Conservation (phyloP, 2,888 invertebrate genomes). For the Palloptera scutellata region DNA sequence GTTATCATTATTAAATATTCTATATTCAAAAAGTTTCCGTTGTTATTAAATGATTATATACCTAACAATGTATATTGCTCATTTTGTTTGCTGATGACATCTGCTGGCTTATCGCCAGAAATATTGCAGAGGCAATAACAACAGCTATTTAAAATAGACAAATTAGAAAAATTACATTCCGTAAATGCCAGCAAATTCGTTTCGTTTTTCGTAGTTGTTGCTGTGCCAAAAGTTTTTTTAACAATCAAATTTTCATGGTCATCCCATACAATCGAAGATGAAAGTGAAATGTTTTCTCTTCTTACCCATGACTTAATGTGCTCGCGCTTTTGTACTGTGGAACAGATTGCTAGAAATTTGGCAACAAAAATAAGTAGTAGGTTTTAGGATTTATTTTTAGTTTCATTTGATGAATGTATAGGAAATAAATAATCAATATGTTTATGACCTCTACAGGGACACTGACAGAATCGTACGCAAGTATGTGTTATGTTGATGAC, state of each 20-base stretch:
- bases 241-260: background rate
- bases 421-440: too few relatives aligned
- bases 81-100: background rate
- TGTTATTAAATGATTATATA: background rate
- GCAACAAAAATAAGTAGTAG: too few relatives aligned
- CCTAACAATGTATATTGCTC: background rate
- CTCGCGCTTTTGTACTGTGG: too few relatives aligned
- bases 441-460: too few relatives aligned
- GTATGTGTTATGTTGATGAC: too few relatives aligned
- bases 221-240: conserved; percentile 9
- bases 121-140: background rate
- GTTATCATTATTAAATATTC: background rate
- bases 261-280: background rate
- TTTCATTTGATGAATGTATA: too few relatives aligned
- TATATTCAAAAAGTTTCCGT: too few relatives aligned
- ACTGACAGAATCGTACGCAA: too few relatives aligned
- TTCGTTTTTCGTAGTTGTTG: background rate
- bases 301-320: too few relatives aligned
- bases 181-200: conserved; percentile 30
- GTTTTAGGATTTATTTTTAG: too few relatives aligned
- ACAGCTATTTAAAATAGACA: conserved; percentile 29
- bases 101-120: background rate
- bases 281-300: background rate
- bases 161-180: conserved; percentile 38
- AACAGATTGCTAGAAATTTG: too few relatives aligned